phyloP scores from a whole-genome alignment of 2,797 vertebrate genomes.

The Selene dorsalis region DNA sequence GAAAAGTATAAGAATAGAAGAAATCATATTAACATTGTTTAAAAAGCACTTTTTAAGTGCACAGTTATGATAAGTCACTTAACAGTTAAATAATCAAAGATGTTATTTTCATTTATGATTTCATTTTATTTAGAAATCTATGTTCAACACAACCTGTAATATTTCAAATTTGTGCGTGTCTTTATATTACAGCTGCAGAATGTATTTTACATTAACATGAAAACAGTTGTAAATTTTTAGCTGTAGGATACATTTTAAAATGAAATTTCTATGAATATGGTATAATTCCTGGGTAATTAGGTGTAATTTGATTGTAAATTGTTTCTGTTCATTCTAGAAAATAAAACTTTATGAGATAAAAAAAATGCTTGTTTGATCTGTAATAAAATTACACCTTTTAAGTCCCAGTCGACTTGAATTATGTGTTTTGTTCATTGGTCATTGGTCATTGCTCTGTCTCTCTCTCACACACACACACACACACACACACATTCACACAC shows the following conservation, averaged over 20 bases:
- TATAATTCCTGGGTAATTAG: background rate
- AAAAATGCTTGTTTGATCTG: background rate
- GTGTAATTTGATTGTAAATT: background rate
- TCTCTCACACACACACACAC: too few relatives aligned
- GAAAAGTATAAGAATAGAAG: background rate
- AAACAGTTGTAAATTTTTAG: background rate
- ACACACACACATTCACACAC: too few relatives aligned
- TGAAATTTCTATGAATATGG: background rate
- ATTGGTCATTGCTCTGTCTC: too few relatives aligned
- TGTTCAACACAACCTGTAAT: conserved; percentile 10
- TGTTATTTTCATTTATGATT: conserved; percentile 1
- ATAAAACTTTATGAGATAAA: background rate
- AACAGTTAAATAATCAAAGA: background rate
- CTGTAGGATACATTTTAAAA: background rate
- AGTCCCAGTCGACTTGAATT: background rate
- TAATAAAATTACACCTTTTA: conserved; percentile 22
- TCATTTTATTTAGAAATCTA: conserved; percentile 6
- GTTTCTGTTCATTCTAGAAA: background rate
- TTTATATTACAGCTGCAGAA: background rate
- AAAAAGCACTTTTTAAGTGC: background rate
- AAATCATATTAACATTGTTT: background rate
- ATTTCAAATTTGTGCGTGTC: conserved; percentile 6
- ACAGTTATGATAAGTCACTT: background rate
- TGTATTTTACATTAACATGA: background rate
- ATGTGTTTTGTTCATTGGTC: background rate